Base-by-base conservation (phyloP, 1,140 invertebrate genomes). In the Ceratitis capitata region DNA sequence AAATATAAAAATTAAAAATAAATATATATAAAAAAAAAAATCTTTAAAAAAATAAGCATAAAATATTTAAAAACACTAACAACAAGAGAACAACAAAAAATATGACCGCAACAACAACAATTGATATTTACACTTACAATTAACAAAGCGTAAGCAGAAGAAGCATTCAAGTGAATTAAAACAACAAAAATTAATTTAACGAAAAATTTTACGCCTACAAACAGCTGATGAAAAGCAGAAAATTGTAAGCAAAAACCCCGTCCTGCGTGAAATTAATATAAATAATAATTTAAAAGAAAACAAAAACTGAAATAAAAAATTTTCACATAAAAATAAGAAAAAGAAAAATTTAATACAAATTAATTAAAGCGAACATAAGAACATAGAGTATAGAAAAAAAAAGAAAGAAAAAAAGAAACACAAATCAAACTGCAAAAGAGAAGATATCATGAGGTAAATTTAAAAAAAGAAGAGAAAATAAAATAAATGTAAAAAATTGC, bases 181-280 rank as follows among this genome's bases (percentile, higher is more conserved):
- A 78, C 42, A 78, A 86, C 82, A 86, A 84, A 86, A 87, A 86
- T 23, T n/a, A 56, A 47, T 47, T 6, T 6, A 47, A 47, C 12
- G 45, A 6, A 47, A 56, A 56, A 56, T 56, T n/a, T n/a, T 19
- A 5, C 14, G 61, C 61, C 26, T 69, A 82, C 74, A 87, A 82
- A 86, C 82, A 86, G 82, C 69, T 87, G 83, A 86, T 86, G 86
- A 90, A 86, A 89, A 88, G 89, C 86, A 90, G 90, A 82, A 56
- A n/a, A 89, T 89, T 90, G 88, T 90, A 90, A 91, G 90, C 89
- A 91, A 91, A 90, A 91, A 91, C 89, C 89, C 89, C 89, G 89
- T 91, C 89, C 89, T 91, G 89, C 89, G 90, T 91, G 89, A 91
- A 91, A 87, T 86, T 86, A 86, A 89, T 42, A 86, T 88, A 88